Evolutionary conservation across 2,113 vertebrate species (phyloP).

Genomic region (Pogona vitticeps): DNA sequence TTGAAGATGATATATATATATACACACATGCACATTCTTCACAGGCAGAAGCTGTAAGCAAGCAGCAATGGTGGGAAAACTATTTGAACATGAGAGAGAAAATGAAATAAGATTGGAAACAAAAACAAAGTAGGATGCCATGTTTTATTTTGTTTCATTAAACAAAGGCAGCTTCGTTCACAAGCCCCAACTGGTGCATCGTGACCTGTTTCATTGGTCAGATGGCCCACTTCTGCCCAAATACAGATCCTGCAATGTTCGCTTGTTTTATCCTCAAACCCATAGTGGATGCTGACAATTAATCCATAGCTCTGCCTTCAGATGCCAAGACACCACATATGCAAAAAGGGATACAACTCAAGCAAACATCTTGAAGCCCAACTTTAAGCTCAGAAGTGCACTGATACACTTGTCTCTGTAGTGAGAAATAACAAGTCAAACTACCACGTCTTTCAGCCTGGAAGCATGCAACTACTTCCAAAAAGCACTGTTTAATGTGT

Average conservation of each 20-base stretch:
- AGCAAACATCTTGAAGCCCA: background rate
- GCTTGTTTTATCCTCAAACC: background rate
- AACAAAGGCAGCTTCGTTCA: background rate
- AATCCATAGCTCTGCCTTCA: background rate
- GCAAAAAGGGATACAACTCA: background rate
- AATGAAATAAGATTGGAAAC: background rate
- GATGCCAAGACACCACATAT: background rate
- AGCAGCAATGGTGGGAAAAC: background rate
- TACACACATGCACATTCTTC: background rate
- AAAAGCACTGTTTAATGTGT: background rate
- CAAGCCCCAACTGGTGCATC: background rate
- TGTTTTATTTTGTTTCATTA: background rate
- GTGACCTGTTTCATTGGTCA: background rate
- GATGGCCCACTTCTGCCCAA: background rate
- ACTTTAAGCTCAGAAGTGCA: background rate
- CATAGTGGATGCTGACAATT: background rate
- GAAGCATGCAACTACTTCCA: background rate
- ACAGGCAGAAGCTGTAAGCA: background rate
- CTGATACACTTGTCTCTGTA: background rate
- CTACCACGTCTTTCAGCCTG: background rate
- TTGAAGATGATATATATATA: accelerated
- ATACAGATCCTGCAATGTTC: background rate
- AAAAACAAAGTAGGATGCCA: accelerated
- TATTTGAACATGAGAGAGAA: background rate
- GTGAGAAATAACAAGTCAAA: background rate